These are phyloP conservation scores for Eretmochelys imbricata DNA, from an alignment of 2,113 vertebrate species.

Conservation along the genomic window DNA sequence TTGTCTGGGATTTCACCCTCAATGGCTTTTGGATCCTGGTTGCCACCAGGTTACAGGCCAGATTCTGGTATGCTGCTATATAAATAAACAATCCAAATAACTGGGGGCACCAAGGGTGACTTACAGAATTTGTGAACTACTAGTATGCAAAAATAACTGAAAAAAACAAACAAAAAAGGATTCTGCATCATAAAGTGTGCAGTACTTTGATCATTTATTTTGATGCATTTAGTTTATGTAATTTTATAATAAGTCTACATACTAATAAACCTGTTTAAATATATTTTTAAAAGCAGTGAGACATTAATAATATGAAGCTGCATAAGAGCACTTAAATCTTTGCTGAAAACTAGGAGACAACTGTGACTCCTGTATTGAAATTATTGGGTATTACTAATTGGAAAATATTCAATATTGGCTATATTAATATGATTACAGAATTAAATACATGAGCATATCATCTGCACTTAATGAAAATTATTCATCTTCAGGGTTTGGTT, in stretches of 20 bases:
- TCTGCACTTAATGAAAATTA: not conserved
- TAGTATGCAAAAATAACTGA: not conserved
- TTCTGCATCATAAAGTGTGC: rapidly evolving
- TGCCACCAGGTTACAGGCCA: not conserved
- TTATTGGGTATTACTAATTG: not conserved
- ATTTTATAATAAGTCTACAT: not conserved
- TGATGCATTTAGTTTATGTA: not conserved
- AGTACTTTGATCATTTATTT: not conserved
- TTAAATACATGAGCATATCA: not conserved
- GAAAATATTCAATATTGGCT: not conserved
- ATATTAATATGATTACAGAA: not conserved
- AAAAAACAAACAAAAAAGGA: not conserved
- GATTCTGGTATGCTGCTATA: not conserved
- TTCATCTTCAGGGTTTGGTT: not conserved
- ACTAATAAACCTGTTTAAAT: not conserved
- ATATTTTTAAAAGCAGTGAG: not conserved
- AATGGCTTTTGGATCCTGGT: not conserved
- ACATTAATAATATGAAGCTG: not conserved
- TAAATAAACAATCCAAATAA: not conserved
- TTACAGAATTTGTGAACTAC: not conserved
- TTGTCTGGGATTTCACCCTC: not conserved
- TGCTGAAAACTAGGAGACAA: not conserved
- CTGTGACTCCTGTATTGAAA: not conserved
- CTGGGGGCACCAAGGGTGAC: rapidly evolving
- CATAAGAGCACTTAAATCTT: not conserved